Conservation (phyloP, 2,797 vertebrate species). For the Monodelphis domestica region DNA sequence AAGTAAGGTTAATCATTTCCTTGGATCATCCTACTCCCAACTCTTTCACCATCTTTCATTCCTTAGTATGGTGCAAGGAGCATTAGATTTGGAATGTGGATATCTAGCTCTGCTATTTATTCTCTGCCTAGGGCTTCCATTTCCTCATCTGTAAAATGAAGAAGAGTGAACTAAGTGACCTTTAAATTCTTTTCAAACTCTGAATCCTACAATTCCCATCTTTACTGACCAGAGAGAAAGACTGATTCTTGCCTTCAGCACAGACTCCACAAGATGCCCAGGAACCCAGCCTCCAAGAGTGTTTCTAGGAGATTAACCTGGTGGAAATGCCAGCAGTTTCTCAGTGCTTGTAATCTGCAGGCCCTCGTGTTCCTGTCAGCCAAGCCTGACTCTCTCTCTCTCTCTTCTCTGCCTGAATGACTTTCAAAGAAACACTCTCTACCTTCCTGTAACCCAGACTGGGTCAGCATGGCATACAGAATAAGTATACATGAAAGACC, state of each 20-base stretch:
- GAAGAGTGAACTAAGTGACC: not conserved
- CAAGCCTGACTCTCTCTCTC: not conserved
- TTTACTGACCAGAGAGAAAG: slow-evolving; percentile 12
- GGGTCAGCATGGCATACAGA: not conserved
- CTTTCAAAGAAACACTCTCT: slow-evolving; percentile 3
- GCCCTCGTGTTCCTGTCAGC: slow-evolving; percentile 9
- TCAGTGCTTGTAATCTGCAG: slow-evolving; percentile 13
- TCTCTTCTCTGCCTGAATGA: not conserved
- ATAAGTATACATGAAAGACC: not conserved
- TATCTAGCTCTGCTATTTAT: not conserved
- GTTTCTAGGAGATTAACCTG: not conserved
- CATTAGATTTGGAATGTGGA: not conserved
- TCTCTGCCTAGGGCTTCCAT: not conserved
- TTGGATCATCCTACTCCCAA: not conserved
- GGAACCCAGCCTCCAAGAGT: not conserved
- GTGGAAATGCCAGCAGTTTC: slow-evolving; percentile 36
- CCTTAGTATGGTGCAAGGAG: not conserved
- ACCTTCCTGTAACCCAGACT: not conserved
- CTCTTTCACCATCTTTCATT: not conserved
- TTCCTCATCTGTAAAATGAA: not conserved
- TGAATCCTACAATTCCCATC: not conserved
- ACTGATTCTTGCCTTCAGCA: not conserved
- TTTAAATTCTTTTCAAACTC: not conserved
- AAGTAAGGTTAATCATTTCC: not conserved
- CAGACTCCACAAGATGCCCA: not conserved